Conservation (phyloP, 2,797 vertebrate species). For the Neopelma chrysocephalum region DNA sequence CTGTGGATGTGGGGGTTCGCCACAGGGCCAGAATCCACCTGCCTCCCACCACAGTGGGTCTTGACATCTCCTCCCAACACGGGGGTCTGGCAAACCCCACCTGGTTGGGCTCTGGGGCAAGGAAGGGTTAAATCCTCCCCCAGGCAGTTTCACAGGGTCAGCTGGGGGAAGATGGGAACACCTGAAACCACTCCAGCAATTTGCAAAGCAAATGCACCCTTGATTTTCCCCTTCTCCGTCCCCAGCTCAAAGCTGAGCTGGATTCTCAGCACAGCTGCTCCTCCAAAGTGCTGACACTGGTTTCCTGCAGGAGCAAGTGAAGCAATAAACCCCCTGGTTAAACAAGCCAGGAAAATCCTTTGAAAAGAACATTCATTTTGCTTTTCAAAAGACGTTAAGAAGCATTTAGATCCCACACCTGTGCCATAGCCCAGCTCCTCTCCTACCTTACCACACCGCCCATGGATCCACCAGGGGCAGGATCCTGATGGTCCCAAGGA, state of each 20-base stretch:
- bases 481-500: fast-evolving
- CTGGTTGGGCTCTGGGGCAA: background rate
- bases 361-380: background rate
- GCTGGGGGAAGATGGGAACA: background rate
- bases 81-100: background rate
- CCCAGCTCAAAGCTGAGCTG: background rate
- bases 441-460: background rate
- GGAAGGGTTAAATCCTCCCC: background rate
- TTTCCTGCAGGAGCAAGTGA: background rate
- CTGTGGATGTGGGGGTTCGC: fast-evolving
- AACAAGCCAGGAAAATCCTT: background rate
- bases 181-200: constrained; percentile 17
- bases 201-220: background rate
- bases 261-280: background rate
- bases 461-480: fast-evolving
- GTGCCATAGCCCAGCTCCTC: fast-evolving
- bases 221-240: constrained; percentile 10
- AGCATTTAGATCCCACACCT: background rate
- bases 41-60: background rate
- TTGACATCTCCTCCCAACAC: background rate
- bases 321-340: background rate
- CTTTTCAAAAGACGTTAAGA: background rate
- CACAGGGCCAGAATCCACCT: fast-evolving
- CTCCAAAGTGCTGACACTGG: background rate
- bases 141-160: background rate